Base-by-base conservation (phyloP, 2,888 invertebrate genomes). In the Lucinisca nassula region DNA sequence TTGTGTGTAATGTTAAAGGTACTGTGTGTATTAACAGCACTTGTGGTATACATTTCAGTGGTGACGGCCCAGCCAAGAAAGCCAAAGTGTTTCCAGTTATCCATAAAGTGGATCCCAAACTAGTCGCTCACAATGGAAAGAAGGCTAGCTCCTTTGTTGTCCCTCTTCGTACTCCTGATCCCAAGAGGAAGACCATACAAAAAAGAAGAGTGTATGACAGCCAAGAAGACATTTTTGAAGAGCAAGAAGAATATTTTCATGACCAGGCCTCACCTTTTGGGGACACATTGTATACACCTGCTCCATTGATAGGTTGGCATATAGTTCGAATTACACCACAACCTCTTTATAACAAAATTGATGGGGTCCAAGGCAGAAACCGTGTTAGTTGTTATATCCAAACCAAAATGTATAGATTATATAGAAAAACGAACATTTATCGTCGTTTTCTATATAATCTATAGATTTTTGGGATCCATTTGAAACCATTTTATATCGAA, bases 161-260 rank as follows among this genome's bases (percentile, higher is more conserved):
- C 1, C 67, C 67, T 35, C 4, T 67, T 17, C 32, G 24, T 17
- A 67, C 30, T 8, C 67, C 67, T 4, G 35, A 30, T 4, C 30
- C 30, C 35, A 24, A 35, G 12, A 35, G 72, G 72, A 32, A 79
- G 27, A 72, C 67, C n/a, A 45, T 3, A 27, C 38, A 6, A 8
- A 14, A 37, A 30, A 30, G n/a, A 70, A 37, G 12, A 70, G 49
- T 24, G 12, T 38, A 38, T 37, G 51, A 40, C 17, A 76, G 85
- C n/a, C 77, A 85, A 32, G 85, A 81, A 37, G 81, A 85, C 27
- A 30, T 85, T 51, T 85, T 82, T 79, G 85, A 82, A 8, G 78
- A 75, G 0, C 21, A 24, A 21, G 27, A 3, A 12, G 35, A 27
- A 45, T 49, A 73, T 27, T 21, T 14, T 67, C n/a, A n/a, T n/a